phyloP scores from a whole-genome alignment of 2,113 vertebrate genomes.

The Herpailurus yagouaroundi region DNA sequence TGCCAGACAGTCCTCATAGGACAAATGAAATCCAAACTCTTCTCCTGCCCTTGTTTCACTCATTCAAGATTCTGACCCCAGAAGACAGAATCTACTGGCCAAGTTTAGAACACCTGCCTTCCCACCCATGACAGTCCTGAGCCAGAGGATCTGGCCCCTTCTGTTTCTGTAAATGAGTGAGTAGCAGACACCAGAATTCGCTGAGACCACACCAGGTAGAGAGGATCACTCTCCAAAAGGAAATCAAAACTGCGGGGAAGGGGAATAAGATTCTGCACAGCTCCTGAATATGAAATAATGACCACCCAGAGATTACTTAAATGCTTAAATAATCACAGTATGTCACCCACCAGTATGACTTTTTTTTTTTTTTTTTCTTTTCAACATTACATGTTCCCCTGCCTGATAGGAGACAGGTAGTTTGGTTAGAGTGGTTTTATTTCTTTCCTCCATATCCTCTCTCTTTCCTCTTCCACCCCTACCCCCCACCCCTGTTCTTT shows the following conservation, averaged over 20 bases:
- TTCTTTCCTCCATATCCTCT: not conserved
- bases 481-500: not conserved
- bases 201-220: not conserved
- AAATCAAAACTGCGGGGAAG: not conserved
- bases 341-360: not conserved
- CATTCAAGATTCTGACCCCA: not conserved
- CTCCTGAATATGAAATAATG: not conserved
- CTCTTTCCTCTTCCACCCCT: not conserved
- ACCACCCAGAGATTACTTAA: not conserved
- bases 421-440: not conserved
- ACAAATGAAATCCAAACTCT: not conserved
- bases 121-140: no score
- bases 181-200: not conserved
- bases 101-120: not conserved
- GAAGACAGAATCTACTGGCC: not conserved
- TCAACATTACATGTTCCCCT: not conserved
- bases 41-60: not conserved
- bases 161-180: not conserved
- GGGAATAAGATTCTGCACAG: not conserved
- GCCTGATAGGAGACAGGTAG: not conserved
- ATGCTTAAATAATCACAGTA: not conserved
- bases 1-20: fast-evolving
- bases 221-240: not conserved
- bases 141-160: not conserved
- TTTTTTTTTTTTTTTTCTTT: not conserved